These are phyloP conservation scores for Schizaphis graminum DNA, from an alignment of 2,888 invertebrate genomes.

Conservation along the genomic window DNA sequence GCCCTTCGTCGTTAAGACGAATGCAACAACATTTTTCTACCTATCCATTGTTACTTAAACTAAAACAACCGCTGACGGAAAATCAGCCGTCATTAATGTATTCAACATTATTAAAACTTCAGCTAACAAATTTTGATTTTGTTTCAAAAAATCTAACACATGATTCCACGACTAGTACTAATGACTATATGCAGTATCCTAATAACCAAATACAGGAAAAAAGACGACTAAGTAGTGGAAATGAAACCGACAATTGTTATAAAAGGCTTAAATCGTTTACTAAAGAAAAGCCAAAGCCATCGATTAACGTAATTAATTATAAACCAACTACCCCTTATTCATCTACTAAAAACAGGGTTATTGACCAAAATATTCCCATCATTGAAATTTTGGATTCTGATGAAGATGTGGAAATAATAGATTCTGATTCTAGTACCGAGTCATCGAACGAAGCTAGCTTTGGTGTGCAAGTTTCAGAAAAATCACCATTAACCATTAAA, in stretches of 20 bases:
- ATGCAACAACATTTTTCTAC: neutral
- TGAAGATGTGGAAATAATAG: neutral
- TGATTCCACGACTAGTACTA: neutral
- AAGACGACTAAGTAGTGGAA: neutral
- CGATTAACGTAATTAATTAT: neutral
- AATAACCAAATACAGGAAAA: neutral
- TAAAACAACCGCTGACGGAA: neutral
- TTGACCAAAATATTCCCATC: neutral
- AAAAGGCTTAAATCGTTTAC: neutral
- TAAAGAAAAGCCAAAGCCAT: neutral
- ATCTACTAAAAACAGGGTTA: neutral
- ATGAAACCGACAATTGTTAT: neutral
- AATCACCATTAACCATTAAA: conserved; percentile 5
- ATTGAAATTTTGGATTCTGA: neutral
- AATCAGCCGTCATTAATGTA: neutral
- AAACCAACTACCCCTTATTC: neutral
- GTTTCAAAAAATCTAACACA: neutral
- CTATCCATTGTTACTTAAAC: neutral
- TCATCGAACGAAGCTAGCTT: neutral
- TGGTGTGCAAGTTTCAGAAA: neutral
- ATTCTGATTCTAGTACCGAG: neutral
- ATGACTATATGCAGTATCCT: neutral
- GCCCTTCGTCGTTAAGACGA: neutral
- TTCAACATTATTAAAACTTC: neutral
- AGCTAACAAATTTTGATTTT: no score